Conservation (phyloP, 2,888 invertebrate genomes). For the Metopia argyrocephala region DNA sequence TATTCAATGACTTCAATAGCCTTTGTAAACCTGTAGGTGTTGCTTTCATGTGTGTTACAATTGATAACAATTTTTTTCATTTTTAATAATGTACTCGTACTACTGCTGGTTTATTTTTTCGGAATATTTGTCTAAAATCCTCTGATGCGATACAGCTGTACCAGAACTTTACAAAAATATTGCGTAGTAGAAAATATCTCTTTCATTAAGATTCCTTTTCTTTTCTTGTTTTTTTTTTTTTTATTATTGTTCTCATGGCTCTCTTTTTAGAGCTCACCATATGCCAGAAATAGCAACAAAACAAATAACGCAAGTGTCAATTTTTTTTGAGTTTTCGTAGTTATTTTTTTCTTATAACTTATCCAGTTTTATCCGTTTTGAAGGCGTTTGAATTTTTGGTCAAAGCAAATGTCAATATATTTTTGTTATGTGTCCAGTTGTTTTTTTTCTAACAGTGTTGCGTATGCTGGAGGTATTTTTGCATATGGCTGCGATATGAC, state of each 20-base stretch:
- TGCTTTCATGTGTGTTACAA: no score
- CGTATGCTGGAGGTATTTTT: no score
- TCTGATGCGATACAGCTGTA: neutral
- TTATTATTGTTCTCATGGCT: neutral
- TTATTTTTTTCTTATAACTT: neutral
- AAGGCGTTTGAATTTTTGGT: conserved; percentile 29
- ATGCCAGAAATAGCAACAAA: neutral
- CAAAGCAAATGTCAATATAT: conserved; percentile 30
- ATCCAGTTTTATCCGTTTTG: neutral
- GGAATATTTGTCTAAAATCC: neutral
- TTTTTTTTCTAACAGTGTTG: neutral
- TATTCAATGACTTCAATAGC: no score
- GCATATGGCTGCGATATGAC: neutral
- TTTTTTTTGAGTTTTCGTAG: neutral
- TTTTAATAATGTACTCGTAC: no score
- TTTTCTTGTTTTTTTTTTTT: neutral
- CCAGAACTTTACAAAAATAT: neutral
- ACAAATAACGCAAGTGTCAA: neutral
- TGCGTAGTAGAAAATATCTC: conserved; percentile 6
- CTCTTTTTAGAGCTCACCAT: no score
- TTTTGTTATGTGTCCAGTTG: neutral
- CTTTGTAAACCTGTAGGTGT: no score
- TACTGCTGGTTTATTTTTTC: neutral
- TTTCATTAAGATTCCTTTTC: neutral
- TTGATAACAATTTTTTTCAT: no score